These are phyloP conservation scores for Mya arenaria DNA, from an alignment of 1,140 invertebrate species.

Conservation along the genomic window DNA sequence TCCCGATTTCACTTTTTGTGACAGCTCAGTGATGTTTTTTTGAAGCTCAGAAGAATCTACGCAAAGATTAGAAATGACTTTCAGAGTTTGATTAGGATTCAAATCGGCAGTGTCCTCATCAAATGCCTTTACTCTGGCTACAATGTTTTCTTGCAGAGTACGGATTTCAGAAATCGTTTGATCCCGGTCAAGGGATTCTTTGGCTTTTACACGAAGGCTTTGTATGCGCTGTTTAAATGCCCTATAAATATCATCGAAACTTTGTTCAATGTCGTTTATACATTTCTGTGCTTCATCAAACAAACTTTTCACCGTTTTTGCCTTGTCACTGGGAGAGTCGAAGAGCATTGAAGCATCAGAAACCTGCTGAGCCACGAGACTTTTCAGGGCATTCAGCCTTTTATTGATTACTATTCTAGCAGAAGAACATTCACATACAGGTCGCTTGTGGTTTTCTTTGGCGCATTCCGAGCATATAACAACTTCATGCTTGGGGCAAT, in stretches of 20 bases:
- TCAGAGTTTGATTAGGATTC: constrained; percentile 15
- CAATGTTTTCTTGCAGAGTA: constrained; percentile 18
- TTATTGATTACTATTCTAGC: constrained; percentile 18
- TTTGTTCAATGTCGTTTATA: constrained; percentile 40
- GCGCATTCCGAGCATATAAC: constrained; percentile 34
- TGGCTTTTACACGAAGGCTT: constrained; percentile 27
- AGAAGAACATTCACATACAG: constrained; percentile 25
- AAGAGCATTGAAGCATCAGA: constrained; percentile 19
- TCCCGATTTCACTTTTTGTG: constrained; percentile 32
- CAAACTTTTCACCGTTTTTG: constrained; percentile 20
- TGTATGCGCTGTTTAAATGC: constrained; percentile 9
- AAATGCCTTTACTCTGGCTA: constrained; percentile 15
- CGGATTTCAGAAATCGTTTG: not conserved
- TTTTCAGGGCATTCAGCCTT: constrained; percentile 41
- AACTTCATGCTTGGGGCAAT: constrained; percentile 36
- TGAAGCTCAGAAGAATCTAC: constrained; percentile 22
- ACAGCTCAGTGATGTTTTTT: constrained; percentile 13
- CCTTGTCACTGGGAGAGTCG: not conserved
- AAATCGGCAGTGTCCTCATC: not conserved
- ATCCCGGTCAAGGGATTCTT: constrained; percentile 15
- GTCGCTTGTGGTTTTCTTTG: not conserved
- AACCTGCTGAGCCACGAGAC: constrained; percentile 32
- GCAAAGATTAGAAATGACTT: constrained; percentile 25
- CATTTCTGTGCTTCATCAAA: constrained; percentile 28
- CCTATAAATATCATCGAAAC: constrained; percentile 21